phyloP scores from a whole-genome alignment of 1,140 invertebrate genomes.

The Dendrolimus punctatus region DNA sequence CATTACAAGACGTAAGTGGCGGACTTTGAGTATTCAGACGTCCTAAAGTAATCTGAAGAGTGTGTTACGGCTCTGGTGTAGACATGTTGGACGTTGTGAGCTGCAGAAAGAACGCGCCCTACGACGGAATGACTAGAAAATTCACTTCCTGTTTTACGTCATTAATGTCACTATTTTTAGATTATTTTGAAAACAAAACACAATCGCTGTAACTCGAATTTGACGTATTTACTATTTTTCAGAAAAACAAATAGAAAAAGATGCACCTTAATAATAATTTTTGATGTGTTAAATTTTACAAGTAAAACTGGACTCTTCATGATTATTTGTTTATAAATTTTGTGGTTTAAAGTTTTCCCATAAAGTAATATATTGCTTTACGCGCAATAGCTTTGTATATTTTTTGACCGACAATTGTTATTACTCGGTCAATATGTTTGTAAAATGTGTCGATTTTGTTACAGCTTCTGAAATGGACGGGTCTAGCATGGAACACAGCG shows the following conservation, averaged over 20 bases:
- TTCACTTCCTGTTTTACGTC: too few species aligned
- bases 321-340: constrained; percentile 17
- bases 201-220: constrained; percentile 17
- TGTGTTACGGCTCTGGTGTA: too few species aligned
- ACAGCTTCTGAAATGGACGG: constrained; percentile 42
- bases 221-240: constrained; percentile 17
- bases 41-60: too few species aligned
- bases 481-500: constrained; percentile 44
- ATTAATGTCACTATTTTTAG: background rate
- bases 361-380: constrained; percentile 21
- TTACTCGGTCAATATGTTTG: background rate
- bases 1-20: too few species aligned
- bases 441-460: constrained; percentile 4
- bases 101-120: too few species aligned
- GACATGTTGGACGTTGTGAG: too few species aligned
- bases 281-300: constrained; percentile 31
- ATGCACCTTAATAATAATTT: constrained; percentile 24
- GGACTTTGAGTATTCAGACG: too few species aligned
- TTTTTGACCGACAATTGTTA: background rate
- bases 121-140: too few species aligned
- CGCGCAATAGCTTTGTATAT: background rate
- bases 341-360: constrained; percentile 17
- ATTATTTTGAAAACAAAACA: constrained; percentile 32
- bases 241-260: constrained; percentile 34
- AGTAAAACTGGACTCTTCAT: constrained; percentile 24